Evolutionary conservation across 2,113 vertebrate species (phyloP).

Genomic region (Oophaga pumilio): DNA sequence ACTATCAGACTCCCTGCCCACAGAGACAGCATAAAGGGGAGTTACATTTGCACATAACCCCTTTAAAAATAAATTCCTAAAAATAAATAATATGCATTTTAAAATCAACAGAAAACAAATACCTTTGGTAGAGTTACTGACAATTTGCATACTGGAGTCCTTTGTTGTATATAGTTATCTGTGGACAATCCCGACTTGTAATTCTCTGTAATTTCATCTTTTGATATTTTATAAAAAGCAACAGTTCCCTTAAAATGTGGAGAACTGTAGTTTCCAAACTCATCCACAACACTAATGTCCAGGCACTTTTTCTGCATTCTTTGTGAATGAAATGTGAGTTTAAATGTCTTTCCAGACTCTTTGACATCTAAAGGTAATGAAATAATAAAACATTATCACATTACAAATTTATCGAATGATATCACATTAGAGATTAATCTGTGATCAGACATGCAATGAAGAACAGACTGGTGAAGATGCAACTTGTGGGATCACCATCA

Average conservation of each 20-base stretch:
- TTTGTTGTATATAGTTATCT: conserved; percentile 61
- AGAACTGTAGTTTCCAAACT: conserved; percentile 85
- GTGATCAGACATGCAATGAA: too few species aligned
- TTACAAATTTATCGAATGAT: not conserved
- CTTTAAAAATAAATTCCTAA: not conserved
- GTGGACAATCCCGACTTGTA: conserved; percentile 59
- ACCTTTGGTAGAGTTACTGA: conserved; percentile 84
- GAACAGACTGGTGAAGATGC: too few species aligned
- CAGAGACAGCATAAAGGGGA: too few species aligned
- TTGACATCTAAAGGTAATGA: conserved; percentile 60
- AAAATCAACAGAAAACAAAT: not conserved
- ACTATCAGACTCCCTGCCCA: too few species aligned
- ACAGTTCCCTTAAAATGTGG: conserved; percentile 84
- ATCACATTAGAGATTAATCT: too few species aligned
- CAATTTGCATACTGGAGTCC: conserved; percentile 79
- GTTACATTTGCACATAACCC: not conserved
- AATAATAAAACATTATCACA: not conserved
- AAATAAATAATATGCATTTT: not conserved
- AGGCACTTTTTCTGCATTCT: conserved; percentile 73
- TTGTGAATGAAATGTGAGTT: conserved; percentile 83
- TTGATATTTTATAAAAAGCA: conserved; percentile 76
- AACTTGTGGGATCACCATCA: too few species aligned
- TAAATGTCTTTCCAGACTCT: conserved; percentile 66
- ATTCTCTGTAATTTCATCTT: conserved; percentile 67
- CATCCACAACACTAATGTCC: conserved; percentile 79